These are phyloP conservation scores for Crax fasciolata DNA, from an alignment of 2,797 vertebrate genomes.

Conservation along the genomic window DNA sequence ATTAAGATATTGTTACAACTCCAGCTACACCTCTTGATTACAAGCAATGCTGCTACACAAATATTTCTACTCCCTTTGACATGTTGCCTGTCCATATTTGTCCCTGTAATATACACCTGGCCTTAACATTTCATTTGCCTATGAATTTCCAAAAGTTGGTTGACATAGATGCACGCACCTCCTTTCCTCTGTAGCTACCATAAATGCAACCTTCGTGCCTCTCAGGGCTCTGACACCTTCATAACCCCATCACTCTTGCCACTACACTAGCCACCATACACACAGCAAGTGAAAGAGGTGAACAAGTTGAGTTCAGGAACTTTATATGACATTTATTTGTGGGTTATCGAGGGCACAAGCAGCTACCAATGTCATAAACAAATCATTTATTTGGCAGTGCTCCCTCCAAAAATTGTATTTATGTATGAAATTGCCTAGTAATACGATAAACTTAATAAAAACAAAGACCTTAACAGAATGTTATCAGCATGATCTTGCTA, in stretches of 20 bases:
- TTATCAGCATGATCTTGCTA: neutral
- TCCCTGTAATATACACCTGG: neutral
- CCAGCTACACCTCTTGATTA: neutral
- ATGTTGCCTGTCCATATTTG: neutral
- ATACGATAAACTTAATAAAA: neutral
- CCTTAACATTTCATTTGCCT: neutral
- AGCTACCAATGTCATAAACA: neutral
- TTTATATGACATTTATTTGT: neutral
- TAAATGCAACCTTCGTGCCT: neutral
- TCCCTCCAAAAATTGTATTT: neutral
- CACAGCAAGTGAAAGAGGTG: neutral
- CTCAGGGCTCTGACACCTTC: neutral
- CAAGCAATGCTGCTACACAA: neutral
- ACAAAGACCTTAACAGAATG: neutral
- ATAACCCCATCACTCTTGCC: neutral
- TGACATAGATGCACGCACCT: neutral
- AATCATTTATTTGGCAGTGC: neutral
- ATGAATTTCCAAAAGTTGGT: neutral
- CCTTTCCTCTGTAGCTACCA: neutral
- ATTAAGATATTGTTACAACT: constrained; percentile 19
- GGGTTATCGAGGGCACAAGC: neutral
- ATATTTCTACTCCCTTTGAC: neutral
- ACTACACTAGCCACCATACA: neutral
- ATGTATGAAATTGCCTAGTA: neutral
- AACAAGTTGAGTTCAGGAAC: neutral